These are phyloP conservation scores for Calameuta idolon DNA, from an alignment of 2,888 invertebrate genomes.

Conservation along the genomic window DNA sequence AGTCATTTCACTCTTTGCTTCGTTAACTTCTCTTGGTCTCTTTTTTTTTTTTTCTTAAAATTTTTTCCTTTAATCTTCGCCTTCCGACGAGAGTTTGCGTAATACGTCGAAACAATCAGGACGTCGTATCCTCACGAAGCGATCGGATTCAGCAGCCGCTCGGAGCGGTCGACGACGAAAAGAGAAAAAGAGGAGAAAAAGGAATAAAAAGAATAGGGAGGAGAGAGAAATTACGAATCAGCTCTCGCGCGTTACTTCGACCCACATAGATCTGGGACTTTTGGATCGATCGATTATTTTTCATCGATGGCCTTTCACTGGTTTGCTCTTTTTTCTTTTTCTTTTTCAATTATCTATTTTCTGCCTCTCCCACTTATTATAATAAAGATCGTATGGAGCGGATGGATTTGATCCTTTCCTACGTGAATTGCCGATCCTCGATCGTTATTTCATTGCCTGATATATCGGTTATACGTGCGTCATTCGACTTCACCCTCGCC, in stretches of 20 bases:
- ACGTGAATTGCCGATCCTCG: neutral
- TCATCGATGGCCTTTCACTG: neutral
- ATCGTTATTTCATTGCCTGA: neutral
- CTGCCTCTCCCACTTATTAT: slow-evolving; percentile 7
- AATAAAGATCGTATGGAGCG: neutral
- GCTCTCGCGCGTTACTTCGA: neutral
- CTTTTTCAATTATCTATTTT: neutral
- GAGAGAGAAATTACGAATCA: neutral
- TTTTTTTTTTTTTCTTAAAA: slow-evolving; percentile 12
- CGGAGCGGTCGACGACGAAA: neutral
- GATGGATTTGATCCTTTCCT: neutral
- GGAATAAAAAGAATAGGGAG: neutral
- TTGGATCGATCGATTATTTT: neutral
- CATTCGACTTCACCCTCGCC: neutral
- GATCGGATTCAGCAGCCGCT: neutral
- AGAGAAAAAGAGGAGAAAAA: neutral
- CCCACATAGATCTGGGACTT: neutral
- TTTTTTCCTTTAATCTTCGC: slow-evolving; percentile 21
- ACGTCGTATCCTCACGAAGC: neutral
- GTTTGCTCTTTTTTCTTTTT: neutral
- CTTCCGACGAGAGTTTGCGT: slow-evolving; percentile 3
- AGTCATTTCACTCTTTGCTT: slow-evolving; percentile 41
- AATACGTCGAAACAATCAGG: neutral
- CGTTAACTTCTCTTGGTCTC: slow-evolving; percentile 17
- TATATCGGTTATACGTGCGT: neutral